Base-by-base conservation (phyloP, 1,140 invertebrate species). In the Formica exsecta region DNA sequence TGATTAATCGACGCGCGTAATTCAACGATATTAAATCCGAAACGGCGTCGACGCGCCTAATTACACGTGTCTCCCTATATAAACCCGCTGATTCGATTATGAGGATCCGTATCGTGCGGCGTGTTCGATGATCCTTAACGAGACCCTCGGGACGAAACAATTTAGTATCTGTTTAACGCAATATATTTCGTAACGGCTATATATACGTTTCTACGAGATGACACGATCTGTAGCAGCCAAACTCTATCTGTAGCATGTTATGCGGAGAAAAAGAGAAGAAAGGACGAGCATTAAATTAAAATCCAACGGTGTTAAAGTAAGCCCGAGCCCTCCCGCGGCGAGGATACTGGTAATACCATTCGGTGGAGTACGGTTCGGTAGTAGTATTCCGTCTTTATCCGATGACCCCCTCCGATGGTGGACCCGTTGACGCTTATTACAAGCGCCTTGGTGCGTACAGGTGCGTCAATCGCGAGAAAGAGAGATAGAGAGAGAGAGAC, bases 351-450 rank as follows among this genome's bases (percentile, higher is more conserved):
- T 91, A 86, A 89, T 90, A 81, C 86, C 86, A 88, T 90, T 90
- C 86, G 74, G 87, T 87, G 68, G 54, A 89, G 80, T 87, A 81
- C 66, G 86, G 73, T 89, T 87, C 90, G 77, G 87, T 87, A 91
- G 90, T 87, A 57, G 90, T 84, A 51, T 86, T 89, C 91, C 90
- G 90, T 92, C 90, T 92, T 92, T 86, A 92, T 91, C 90, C 76
- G 32, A 44, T 48, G 70, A 75, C 32, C 32, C 32, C 32, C 32
- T 32, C 32, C 86, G 83, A 88, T 89, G 90, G 87, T 88, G 25
- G 85, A 77, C 86, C 80, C 83, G 77, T 79, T 80, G 88, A 61
- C 85, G 86, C 85, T 91, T 87, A 87, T 87, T 89, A 85, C 59
- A 64, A 64, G 61, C 48, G 44, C 13, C 44, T 36, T 85, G 84